Conservation (phyloP, 2,888 invertebrate genomes). For the Isoperla grammatica region DNA sequence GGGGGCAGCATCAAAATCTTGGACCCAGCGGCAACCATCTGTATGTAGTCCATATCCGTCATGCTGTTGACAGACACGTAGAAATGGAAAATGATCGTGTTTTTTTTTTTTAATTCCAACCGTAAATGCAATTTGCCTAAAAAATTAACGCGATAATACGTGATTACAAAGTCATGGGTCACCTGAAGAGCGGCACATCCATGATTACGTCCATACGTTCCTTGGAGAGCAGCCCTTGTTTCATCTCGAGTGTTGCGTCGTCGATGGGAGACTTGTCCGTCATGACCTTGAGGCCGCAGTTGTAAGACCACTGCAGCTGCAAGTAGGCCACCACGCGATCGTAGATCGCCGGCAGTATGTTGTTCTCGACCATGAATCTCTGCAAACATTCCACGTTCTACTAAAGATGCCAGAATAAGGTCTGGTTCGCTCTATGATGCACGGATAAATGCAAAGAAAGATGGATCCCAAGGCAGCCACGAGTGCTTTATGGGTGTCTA, state of each 20-base stretch:
- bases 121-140: too few species aligned
- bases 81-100: too few species aligned
- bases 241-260: slow-evolving; percentile 43
- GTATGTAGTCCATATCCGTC: slow-evolving; percentile 37
- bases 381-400: slow-evolving; percentile 48
- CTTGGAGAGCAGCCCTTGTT: slow-evolving; percentile 46
- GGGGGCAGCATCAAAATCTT: slow-evolving; percentile 49
- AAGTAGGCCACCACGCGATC: slow-evolving; percentile 14
- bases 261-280: slow-evolving; percentile 19
- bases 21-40: slow-evolving; percentile 46
- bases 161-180: too few species aligned
- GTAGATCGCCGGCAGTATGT: slow-evolving; percentile 40
- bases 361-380: slow-evolving; percentile 49
- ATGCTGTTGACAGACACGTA: background rate
- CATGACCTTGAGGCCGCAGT: background rate
- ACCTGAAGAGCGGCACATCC: slow-evolving; percentile 46
- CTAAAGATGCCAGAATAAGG: slow-evolving; percentile 30
- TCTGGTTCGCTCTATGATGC: too few species aligned
- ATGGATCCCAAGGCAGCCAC: too few species aligned
- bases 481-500: too few species aligned
- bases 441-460: too few species aligned
- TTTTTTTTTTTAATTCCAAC: too few species aligned
- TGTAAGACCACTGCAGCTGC: slow-evolving; percentile 19
- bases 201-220: slow-evolving; percentile 46
- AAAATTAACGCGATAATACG: too few species aligned